phyloP scores from a whole-genome alignment of 2,888 invertebrate species.

The Neelides folsomi region DNA sequence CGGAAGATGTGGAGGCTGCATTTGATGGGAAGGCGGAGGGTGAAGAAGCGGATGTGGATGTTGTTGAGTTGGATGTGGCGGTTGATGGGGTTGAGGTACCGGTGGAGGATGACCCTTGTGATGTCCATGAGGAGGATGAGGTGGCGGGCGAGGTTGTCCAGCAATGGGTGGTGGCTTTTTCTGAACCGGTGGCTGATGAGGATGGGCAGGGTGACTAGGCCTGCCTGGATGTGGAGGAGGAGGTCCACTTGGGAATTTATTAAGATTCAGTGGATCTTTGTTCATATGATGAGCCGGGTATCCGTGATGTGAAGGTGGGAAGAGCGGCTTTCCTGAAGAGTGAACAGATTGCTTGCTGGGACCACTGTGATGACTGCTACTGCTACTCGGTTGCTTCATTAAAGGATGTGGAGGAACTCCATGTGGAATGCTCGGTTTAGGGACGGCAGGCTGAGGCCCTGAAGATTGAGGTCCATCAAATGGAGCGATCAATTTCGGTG shows the following conservation, averaged over 20 bases:
- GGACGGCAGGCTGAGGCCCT: too few relatives aligned
- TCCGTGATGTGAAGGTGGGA: background rate
- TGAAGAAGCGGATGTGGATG: constrained; percentile 2
- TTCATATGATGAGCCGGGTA: constrained; percentile 4
- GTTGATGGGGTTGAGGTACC: constrained; percentile 4
- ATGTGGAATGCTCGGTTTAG: too few relatives aligned
- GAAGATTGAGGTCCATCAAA: too few relatives aligned
- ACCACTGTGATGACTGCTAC: too few relatives aligned
- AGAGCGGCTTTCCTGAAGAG: background rate
- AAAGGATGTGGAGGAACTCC: too few relatives aligned
- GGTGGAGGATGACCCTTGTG: background rate
- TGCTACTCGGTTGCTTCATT: too few relatives aligned
- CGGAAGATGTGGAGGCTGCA: background rate
- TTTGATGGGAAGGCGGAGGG: background rate
- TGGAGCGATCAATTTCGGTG: too few relatives aligned
- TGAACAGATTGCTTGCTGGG: background rate
- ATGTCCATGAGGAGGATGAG: background rate
- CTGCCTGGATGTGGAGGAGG: too few relatives aligned
- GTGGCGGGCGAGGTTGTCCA: background rate
- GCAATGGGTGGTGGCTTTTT: background rate
- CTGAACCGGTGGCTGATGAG: too few relatives aligned
- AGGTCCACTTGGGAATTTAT: too few relatives aligned
- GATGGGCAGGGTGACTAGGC: too few relatives aligned
- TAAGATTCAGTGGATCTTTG: constrained; percentile 1
- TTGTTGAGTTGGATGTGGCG: constrained; percentile 2